Base-by-base conservation (phyloP, 2,888 invertebrate genomes). In the Microchrysa polita region DNA sequence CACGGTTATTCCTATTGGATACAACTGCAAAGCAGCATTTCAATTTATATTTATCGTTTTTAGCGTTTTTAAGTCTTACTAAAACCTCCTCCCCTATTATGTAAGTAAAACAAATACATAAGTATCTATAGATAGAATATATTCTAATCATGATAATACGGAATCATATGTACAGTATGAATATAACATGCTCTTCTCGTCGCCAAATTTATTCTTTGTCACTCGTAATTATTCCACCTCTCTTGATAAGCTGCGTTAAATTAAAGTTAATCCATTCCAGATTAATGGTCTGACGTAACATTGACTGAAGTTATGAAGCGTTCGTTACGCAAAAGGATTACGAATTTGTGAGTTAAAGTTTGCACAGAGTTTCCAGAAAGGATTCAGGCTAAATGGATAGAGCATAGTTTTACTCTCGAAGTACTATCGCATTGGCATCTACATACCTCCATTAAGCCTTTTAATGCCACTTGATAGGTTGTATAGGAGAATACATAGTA, bases 181-280 rank as follows among this genome's bases (percentile, higher is more conserved):
- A n/a, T n/a, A n/a, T n/a, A n/a, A n/a, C n/a, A n/a, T n/a, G n/a
- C n/a, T n/a, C n/a, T n/a, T n/a, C n/a, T n/a, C n/a, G n/a, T n/a
- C n/a, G n/a, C n/a, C n/a, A n/a, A n/a, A 48, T 48, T n/a, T 48
- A 48, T 48, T n/a, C 48, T 48, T 48, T 48, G 48, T 48, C 48
- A 48, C 16, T 48, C 16, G 48, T 40, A 61, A 40, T 23, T 34
- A 61, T 40, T 61, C 40, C 40, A 23, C 27, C 16, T 40, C 12
- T 7, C 34, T 7, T 20, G 69, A 34, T 22, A 72, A 61, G 60
- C 72, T 72, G 48, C 72, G 63, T 72, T 72, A 72, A 72, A 72
- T 72, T 72, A 52, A 61, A 63, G 60, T 52, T 72, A 63, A 72
- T 72, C 72, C 72, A n/a, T 72, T 72, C 16, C 27, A 72, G 72